These are phyloP conservation scores for Pachypeltis micranthus DNA, from an alignment of 1,140 invertebrate genomes.

Conservation along the genomic window DNA sequence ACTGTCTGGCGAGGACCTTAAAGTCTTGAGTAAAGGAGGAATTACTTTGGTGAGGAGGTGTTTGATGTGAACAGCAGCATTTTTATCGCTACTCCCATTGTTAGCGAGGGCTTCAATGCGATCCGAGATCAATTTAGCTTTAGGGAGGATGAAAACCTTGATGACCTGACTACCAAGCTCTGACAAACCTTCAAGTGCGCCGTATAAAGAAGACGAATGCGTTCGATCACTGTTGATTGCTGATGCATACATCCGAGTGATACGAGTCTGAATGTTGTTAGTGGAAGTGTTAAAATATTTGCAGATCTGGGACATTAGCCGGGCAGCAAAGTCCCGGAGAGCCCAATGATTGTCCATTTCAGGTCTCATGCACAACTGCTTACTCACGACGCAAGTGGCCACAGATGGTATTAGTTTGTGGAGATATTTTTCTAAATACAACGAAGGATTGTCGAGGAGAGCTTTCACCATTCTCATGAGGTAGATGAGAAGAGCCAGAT, in stretches of 20 bases:
- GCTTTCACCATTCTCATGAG: constrained; percentile 98
- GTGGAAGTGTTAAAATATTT: constrained; percentile 94
- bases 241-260: constrained; percentile 65
- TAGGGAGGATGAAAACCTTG: constrained; percentile 84
- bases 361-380: constrained; percentile 87
- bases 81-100: constrained; percentile 71
- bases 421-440: constrained; percentile 97
- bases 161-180: constrained; percentile 90
- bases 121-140: constrained; percentile 71
- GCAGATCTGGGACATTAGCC: constrained; percentile 89
- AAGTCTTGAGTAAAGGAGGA: constrained; percentile 69
- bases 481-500: constrained; percentile 94
- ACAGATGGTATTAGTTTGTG: constrained; percentile 96
- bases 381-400: constrained; percentile 91
- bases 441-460: constrained; percentile 82
- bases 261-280: constrained; percentile 88
- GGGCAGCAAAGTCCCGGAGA: constrained; percentile 87
- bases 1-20: constrained; percentile 61
- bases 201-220: constrained; percentile 82
- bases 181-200: constrained; percentile 80
- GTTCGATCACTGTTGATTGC: constrained; percentile 73
- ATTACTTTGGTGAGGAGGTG: constrained; percentile 76
- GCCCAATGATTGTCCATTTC: constrained; percentile 99
- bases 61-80: constrained; percentile 87
- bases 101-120: constrained; percentile 53